A percentile compares a stretch with the other conserved stretches of the same genome.
Evolutionary conservation across 2,113 vertebrate species (phyloP).

Genomic region (Phoxinus phoxinus): DNA sequence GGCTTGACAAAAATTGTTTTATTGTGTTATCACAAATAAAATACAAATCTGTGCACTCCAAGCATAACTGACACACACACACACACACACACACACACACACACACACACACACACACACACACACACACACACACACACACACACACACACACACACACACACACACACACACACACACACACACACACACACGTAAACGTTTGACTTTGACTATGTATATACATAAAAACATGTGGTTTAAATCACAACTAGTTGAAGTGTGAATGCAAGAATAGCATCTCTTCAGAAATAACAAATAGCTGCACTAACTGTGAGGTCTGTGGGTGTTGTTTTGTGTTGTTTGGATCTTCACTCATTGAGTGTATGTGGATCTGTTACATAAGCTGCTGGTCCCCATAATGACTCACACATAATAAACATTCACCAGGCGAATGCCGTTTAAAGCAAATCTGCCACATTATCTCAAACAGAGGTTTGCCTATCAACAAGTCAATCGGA

Average conservation of each 20-base stretch:
- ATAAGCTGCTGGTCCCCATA: background rate
- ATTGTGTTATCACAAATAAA: no score
- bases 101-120: no score
- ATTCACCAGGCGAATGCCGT: conserved; percentile 4
- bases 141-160: no score
- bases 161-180: no score
- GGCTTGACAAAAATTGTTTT: no score
- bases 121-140: no score
- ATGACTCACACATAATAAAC: conserved; percentile 24
- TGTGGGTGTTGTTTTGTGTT: conserved; percentile 30
- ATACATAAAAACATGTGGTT: no score
- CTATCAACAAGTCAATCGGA: background rate
- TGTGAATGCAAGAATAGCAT: background rate
- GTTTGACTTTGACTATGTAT: no score
- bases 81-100: no score
- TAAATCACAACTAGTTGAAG: background rate
- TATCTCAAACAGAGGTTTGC: background rate
- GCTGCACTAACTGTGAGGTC: background rate
- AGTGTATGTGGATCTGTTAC: background rate
- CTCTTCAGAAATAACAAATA: conserved; percentile 4
- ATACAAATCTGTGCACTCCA: no score
- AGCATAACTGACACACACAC: no score
- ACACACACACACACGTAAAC: no score
- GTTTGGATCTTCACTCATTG: background rate
- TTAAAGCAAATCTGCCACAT: background rate